phyloP scores from a whole-genome alignment of 2,113 vertebrate genomes.

The Rhizomys pruinosus region DNA sequence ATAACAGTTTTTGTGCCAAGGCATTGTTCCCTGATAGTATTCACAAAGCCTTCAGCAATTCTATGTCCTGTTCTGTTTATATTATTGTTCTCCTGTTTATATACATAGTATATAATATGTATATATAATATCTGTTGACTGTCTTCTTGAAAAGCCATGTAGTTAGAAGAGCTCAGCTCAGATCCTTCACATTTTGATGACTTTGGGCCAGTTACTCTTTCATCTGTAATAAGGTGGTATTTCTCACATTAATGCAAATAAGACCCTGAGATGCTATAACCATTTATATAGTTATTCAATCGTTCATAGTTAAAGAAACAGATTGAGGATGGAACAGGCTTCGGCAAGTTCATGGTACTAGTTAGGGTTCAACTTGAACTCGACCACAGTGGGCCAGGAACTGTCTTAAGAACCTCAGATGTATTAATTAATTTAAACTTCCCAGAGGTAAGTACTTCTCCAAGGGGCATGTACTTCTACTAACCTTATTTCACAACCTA shows the following conservation, averaged over 20 bases:
- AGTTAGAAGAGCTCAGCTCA: neutral
- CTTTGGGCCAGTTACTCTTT: neutral
- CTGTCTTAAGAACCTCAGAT: neutral
- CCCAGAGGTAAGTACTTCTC: neutral
- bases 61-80: neutral
- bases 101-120: neutral
- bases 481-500: neutral
- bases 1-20: neutral
- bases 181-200: neutral
- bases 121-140: neutral
- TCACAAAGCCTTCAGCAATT: neutral
- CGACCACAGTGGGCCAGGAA: accelerated
- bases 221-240: neutral
- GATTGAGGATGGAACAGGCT: neutral
- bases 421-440: constrained; percentile 31
- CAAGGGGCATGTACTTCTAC: neutral
- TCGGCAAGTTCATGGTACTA: neutral
- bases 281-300: neutral
- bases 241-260: neutral
- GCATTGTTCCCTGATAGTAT: neutral
- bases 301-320: neutral
- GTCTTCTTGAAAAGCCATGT: neutral
- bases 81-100: neutral
- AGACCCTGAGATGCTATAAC: neutral
- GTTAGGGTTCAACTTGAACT: neutral